A percentile compares a stretch with the other conserved stretches of the same genome.
Conservation (phyloP, 2,113 vertebrate genomes). For the Theristicus caerulescens region DNA sequence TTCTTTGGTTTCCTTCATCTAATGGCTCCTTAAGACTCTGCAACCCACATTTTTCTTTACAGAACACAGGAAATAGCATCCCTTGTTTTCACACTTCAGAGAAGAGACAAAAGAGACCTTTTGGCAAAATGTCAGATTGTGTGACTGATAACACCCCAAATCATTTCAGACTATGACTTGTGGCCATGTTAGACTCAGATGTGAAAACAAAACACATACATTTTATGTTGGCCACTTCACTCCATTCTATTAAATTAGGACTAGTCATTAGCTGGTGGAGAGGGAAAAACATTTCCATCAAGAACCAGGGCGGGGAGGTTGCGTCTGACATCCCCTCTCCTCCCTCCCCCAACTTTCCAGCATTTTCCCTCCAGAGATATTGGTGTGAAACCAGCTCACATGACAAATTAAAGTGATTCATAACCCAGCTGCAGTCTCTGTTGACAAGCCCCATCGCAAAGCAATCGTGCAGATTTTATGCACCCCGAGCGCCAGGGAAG, state of each 20-base stretch:
- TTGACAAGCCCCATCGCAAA: slow-evolving; percentile 1
- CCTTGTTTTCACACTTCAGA: slow-evolving; percentile 34
- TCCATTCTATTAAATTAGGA: slow-evolving; percentile 25
- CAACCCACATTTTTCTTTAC: not conserved
- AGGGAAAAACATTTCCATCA: not conserved
- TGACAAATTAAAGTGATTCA: slow-evolving; percentile 46
- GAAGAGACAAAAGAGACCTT: slow-evolving; percentile 54
- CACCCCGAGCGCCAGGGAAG: not conserved
- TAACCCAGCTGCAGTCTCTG: slow-evolving; percentile 25
- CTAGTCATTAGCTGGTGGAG: not conserved
- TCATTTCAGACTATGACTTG: slow-evolving; percentile 32
- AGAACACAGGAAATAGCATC: slow-evolving; percentile 7
- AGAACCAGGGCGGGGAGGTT: fast-evolving
- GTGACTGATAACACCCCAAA: slow-evolving; percentile 8
- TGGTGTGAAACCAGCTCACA: slow-evolving; percentile 41
- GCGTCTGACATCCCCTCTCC: not conserved
- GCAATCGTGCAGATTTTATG: not conserved
- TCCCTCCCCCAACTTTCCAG: not conserved
- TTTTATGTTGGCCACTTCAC: not conserved
- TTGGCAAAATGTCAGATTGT: slow-evolving; percentile 48
- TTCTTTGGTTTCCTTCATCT: not conserved
- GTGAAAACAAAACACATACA: slow-evolving; percentile 22
- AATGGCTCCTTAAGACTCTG: not conserved
- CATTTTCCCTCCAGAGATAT: slow-evolving; percentile 17
- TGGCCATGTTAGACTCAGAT: not conserved